phyloP scores from a whole-genome alignment of 2,797 vertebrate species.

The Acipenser oxyrinchus region DNA sequence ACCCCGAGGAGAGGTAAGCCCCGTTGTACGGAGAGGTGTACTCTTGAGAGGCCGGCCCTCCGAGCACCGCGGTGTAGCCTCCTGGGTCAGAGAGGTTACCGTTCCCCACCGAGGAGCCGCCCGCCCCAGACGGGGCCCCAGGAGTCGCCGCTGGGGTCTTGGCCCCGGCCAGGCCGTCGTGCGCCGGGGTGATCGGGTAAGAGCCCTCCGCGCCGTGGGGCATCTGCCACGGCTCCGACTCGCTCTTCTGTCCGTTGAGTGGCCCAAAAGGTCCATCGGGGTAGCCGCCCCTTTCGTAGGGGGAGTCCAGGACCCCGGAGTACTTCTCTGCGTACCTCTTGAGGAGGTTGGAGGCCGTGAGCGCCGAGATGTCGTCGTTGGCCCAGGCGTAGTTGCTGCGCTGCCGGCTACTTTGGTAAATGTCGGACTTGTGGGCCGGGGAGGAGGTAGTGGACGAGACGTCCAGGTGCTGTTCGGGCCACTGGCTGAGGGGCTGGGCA shows the following conservation, averaged over 20 bases:
- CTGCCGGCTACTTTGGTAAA: conserved; percentile 69
- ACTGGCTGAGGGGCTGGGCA: conserved; percentile 96
- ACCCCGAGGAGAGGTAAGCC: conserved; percentile 81
- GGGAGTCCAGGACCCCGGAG: conserved; percentile 78
- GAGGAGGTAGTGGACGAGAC: conserved; percentile 94
- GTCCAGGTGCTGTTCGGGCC: conserved; percentile 97
- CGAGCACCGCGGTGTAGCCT: conserved; percentile 67
- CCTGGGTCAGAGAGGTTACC: conserved; percentile 71
- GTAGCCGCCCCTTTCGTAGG: conserved; percentile 78
- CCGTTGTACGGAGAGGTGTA: conserved; percentile 78
- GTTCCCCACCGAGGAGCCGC: conserved; percentile 62
- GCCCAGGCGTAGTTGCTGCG: conserved; percentile 93
- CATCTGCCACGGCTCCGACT: conserved; percentile 81
- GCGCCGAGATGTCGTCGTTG: conserved; percentile 92
- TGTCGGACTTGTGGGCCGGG: conserved; percentile 86
- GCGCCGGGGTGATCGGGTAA: conserved; percentile 71
- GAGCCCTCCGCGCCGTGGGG: conserved; percentile 65
- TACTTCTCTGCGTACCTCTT: conserved; percentile 98
- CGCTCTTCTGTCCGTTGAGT: conserved; percentile 69
- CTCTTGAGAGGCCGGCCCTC: conserved; percentile 68
- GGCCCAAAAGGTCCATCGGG: conserved; percentile 72
- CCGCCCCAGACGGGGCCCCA: conserved; percentile 58
- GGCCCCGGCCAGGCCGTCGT: conserved; percentile 68
- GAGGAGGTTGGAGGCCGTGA: conserved; percentile 93
- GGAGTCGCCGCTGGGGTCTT: conserved; percentile 58